These are phyloP conservation scores for Magallana ariakensis DNA, from an alignment of 1,140 invertebrate genomes.

Conservation along the genomic window DNA sequence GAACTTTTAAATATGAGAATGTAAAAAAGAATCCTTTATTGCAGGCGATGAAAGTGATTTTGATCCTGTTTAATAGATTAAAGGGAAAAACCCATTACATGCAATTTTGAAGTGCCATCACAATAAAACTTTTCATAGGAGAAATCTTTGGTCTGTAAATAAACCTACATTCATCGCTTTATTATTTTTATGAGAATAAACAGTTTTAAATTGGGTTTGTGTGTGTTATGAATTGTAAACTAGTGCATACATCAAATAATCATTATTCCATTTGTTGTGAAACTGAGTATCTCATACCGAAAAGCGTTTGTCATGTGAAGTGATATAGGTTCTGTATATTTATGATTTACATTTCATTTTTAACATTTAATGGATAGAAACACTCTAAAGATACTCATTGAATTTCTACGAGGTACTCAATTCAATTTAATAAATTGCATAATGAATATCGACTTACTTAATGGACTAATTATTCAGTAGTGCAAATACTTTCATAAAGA, in stretches of 20 bases:
- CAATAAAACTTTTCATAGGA: not conserved
- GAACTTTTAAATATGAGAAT: too few species aligned
- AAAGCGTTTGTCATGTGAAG: not conserved
- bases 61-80: not conserved
- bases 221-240: not conserved
- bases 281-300: not conserved
- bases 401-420: not conserved
- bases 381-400: constrained; percentile 5
- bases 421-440: not conserved
- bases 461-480: not conserved
- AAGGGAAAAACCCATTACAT: not conserved
- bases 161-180: not conserved
- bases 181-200: not conserved
- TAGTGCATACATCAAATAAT: not conserved
- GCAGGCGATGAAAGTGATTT: too few species aligned
- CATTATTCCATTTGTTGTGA: not conserved
- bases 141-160: not conserved
- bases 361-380: not conserved
- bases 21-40: too few species aligned
- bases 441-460: not conserved
- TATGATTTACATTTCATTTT: not conserved
- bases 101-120: not conserved
- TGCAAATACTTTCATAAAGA: too few species aligned
- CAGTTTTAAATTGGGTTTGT: not conserved
- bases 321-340: not conserved